Conservation (phyloP, 2,888 invertebrate genomes). For the Baronia brevicornis region DNA sequence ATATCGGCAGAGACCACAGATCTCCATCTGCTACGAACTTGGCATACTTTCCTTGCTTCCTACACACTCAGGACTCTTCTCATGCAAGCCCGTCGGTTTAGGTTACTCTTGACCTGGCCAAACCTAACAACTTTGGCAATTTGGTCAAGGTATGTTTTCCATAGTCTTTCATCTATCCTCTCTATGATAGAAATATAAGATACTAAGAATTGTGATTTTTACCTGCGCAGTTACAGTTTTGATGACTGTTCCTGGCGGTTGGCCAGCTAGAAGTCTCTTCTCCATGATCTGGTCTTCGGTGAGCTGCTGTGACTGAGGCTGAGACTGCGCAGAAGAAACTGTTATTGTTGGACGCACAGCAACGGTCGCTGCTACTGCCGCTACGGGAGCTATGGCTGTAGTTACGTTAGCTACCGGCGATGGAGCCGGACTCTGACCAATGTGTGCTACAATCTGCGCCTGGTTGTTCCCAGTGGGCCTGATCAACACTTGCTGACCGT, state of each 20-base stretch:
- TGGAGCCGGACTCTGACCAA: constrained; percentile 73
- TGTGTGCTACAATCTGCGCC: constrained; percentile 85
- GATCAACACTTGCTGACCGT: constrained; percentile 90
- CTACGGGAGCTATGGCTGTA: constrained; percentile 15
- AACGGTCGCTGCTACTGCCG: constrained; percentile 23
- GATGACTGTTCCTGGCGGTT: constrained; percentile 90
- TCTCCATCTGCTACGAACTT: no score
- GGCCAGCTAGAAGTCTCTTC: constrained; percentile 83
- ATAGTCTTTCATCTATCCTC: no score
- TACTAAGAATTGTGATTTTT: constrained; percentile 23
- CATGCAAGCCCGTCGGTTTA: no score
- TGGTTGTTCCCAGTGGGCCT: constrained; percentile 86
- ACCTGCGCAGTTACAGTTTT: constrained; percentile 90
- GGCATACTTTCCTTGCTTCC: no score
- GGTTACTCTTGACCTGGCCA: no score
- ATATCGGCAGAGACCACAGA: no score
- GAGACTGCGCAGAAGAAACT: constrained; percentile 23
- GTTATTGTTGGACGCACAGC: constrained; percentile 24
- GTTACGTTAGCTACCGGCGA: constrained; percentile 23
- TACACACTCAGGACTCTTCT: no score
- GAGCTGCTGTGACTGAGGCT: constrained; percentile 32
- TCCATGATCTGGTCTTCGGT: constrained; percentile 77
- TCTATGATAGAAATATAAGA: no score
- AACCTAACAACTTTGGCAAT: no score
- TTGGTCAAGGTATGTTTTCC: no score